Evolutionary conservation across 2,888 invertebrate species (phyloP).

Genomic region (Anarsia innoxiella): DNA sequence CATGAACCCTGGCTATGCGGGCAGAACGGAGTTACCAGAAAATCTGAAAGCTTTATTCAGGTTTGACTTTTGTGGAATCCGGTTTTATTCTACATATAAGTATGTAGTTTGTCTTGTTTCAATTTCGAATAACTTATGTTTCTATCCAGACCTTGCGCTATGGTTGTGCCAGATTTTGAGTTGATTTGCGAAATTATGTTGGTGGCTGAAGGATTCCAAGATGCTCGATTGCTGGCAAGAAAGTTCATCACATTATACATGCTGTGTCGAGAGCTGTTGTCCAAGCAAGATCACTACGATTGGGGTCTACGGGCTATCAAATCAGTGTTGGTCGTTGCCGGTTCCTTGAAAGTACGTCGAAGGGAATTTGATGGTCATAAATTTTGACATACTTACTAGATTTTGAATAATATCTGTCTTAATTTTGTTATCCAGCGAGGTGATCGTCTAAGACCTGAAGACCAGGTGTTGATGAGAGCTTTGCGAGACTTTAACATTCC

Average conservation of each 20-base stretch:
- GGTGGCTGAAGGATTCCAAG: slow-evolving; percentile 96
- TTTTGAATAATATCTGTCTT: too few species aligned
- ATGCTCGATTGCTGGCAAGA: slow-evolving; percentile 90
- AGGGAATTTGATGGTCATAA: too few species aligned
- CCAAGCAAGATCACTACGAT: slow-evolving; percentile 97
- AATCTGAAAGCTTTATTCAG: slow-evolving; percentile 82
- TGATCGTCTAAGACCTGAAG: slow-evolving; percentile 86
- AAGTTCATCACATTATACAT: slow-evolving; percentile 96
- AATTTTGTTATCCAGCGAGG: too few species aligned
- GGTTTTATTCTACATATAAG: background rate
- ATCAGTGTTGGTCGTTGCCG: slow-evolving; percentile 95
- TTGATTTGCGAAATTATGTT: slow-evolving; percentile 98
- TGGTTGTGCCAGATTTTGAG: slow-evolving; percentile 98
- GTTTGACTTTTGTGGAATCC: too few species aligned
- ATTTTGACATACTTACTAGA: too few species aligned
- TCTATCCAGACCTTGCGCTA: slow-evolving; percentile 89
- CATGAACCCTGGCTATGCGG: slow-evolving; percentile 98
- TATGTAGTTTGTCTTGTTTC: background rate
- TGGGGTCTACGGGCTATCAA: slow-evolving; percentile 97
- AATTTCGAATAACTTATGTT: background rate
- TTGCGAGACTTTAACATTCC: slow-evolving; percentile 95
- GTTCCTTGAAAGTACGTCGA: slow-evolving; percentile 84
- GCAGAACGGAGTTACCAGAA: slow-evolving; percentile 91
- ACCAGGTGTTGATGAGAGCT: slow-evolving; percentile 95
- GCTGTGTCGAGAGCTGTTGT: slow-evolving; percentile 89